phyloP scores from a whole-genome alignment of 1,140 invertebrate genomes.

The Whitmania pigra region DNA sequence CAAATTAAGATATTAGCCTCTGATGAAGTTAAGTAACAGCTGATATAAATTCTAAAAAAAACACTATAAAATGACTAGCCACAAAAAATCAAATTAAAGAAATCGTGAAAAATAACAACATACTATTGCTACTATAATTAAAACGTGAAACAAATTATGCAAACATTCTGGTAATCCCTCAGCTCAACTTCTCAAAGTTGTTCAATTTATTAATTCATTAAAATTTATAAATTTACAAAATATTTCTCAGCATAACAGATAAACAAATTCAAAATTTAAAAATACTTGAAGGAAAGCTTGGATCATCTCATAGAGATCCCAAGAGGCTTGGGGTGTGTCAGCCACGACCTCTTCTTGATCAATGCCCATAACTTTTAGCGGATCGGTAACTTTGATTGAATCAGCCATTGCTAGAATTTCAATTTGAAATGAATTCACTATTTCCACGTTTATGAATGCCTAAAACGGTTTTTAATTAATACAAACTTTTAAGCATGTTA shows the following conservation, averaged over 20 bases:
- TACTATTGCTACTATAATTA: neutral
- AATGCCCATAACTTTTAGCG: neutral
- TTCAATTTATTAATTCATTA: neutral
- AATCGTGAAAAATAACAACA: no score
- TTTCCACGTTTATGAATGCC: conserved; percentile 20
- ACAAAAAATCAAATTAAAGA: no score
- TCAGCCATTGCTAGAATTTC: conserved; percentile 22
- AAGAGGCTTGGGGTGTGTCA: conserved; percentile 30
- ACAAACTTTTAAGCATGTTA: no score
- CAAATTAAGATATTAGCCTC: no score
- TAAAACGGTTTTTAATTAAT: no score
- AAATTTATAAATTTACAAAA: neutral
- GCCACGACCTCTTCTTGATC: neutral
- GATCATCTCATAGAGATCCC: conserved; percentile 43
- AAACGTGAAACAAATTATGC: neutral
- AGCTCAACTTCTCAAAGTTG: neutral
- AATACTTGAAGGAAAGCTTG: conserved; percentile 41
- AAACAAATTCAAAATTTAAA: neutral
- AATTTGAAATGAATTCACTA: conserved; percentile 15
- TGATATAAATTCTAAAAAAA: no score
- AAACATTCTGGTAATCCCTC: neutral
- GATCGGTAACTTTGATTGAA: conserved; percentile 20
- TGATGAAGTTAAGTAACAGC: no score
- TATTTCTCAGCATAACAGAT: neutral
- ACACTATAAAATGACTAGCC: no score